Percentiles rank a stretch among this genome's conserved stretches.
phyloP scores from a whole-genome alignment of 2,888 invertebrate species.

The Pachydiplax longipennis region DNA sequence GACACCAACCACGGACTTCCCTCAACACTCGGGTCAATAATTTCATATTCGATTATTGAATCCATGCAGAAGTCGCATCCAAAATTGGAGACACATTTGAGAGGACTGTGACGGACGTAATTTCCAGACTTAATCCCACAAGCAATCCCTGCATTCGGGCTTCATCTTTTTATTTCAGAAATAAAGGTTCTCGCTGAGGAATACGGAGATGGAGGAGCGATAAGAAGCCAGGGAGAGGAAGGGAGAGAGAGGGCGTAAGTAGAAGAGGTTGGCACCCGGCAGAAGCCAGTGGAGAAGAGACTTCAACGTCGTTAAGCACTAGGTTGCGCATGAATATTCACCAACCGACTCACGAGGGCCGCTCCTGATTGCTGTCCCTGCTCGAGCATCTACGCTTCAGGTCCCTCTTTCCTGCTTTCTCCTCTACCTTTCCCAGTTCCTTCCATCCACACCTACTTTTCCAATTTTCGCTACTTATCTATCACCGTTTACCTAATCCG shows the following conservation, averaged over 20 bases:
- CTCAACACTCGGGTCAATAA: neutral
- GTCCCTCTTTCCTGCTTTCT: neutral
- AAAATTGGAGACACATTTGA: too few species aligned
- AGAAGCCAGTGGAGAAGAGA: slow-evolving; percentile 22
- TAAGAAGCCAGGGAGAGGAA: neutral
- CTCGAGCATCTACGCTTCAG: neutral
- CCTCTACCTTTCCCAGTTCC: neutral
- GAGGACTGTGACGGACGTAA: neutral
- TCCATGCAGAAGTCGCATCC: too few species aligned
- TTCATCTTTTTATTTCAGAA: neutral
- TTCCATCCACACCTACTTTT: neutral
- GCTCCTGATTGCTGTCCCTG: slow-evolving; percentile 15
- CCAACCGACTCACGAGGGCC: neutral
- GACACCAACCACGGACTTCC: neutral
- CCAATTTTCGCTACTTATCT: neutral
- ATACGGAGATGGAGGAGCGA: neutral
- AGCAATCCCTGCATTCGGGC: too few species aligned
- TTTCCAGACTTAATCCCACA: too few species aligned
- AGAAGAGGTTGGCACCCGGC: neutral
- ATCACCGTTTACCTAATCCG: too few species aligned
- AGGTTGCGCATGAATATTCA: slow-evolving; percentile 39
- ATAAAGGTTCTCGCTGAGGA: neutral
- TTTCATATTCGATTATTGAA: neutral
- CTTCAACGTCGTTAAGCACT: slow-evolving; percentile 29
- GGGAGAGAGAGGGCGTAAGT: neutral